Evolutionary conservation across 1,140 invertebrate genomes (phyloP).

Genomic region (Cepaea nemoralis): DNA sequence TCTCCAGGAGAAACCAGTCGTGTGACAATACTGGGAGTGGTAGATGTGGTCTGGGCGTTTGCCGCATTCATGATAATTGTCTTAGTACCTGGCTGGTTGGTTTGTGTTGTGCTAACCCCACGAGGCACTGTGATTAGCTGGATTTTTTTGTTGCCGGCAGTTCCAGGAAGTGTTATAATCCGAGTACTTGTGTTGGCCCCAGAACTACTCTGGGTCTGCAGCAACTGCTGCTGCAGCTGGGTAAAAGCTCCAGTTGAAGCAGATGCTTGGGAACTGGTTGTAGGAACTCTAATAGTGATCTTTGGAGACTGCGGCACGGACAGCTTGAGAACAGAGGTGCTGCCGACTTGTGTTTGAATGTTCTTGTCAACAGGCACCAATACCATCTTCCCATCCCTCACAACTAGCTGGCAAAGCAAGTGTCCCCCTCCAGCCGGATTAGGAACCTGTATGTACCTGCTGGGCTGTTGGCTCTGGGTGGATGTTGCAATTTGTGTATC

Average conservation of each 20-base stretch:
- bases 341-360: not conserved
- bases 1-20: not conserved
- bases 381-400: slow-evolving; percentile 35
- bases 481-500: not conserved
- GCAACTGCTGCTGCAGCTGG: slow-evolving; percentile 8
- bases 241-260: not conserved
- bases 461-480: not conserved
- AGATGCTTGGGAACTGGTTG: not conserved
- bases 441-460: slow-evolving; percentile 31
- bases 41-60: not conserved
- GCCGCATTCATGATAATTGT: slow-evolving; percentile 10
- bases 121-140: slow-evolving; percentile 33
- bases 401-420: slow-evolving; percentile 13
- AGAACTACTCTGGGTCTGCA: slow-evolving; percentile 2
- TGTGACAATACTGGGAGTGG: not conserved
- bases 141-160: slow-evolving; percentile 17
- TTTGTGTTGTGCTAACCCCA: not conserved
- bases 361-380: slow-evolving; percentile 32
- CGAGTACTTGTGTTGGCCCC: not conserved
- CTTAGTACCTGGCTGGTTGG: slow-evolving; percentile 8
- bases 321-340: slow-evolving; percentile 3
- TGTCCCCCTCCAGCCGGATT: slow-evolving; percentile 5
- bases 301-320: not conserved
- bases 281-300: not conserved
- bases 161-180: slow-evolving; percentile 23